These are phyloP conservation scores for Dreissena polymorpha DNA, from an alignment of 1,140 invertebrate genomes.

Conservation along the genomic window DNA sequence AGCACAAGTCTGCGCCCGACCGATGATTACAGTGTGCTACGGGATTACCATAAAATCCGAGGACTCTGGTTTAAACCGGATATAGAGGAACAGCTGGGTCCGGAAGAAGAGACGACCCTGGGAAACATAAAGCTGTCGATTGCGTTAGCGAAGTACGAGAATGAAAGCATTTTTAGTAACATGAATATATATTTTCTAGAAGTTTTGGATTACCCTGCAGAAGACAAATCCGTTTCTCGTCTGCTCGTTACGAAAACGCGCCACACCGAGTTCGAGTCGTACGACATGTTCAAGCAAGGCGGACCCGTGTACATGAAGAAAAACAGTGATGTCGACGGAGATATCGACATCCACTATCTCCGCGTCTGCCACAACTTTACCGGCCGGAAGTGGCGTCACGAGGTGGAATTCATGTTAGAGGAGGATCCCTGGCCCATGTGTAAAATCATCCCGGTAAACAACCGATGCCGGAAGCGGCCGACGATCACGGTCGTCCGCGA, in stretches of 20 bases:
- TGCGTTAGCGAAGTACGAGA: slow-evolving; percentile 51
- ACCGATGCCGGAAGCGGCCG: slow-evolving; percentile 51
- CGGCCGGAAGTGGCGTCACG: slow-evolving; percentile 60
- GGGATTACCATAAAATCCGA: slow-evolving; percentile 63
- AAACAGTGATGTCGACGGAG: slow-evolving; percentile 33
- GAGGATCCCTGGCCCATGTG: slow-evolving; percentile 66
- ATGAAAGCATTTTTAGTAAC: slow-evolving; percentile 61
- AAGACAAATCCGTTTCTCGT: slow-evolving; percentile 64
- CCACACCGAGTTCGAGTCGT: slow-evolving; percentile 58
- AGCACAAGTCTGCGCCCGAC: slow-evolving; percentile 61
- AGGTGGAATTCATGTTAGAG: slow-evolving; percentile 65
- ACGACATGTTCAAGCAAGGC: slow-evolving; percentile 62
- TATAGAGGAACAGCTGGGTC: slow-evolving; percentile 55
- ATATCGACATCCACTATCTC: slow-evolving; percentile 55
- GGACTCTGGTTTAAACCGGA: slow-evolving; percentile 66
- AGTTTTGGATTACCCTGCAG: slow-evolving; percentile 63
- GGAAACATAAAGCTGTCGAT: slow-evolving; percentile 65
- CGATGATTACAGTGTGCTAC: slow-evolving; percentile 61
- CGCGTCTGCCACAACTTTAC: slow-evolving; percentile 57
- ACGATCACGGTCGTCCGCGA: slow-evolving; percentile 40
- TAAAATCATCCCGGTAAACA: slow-evolving; percentile 58
- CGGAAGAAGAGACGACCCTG: slow-evolving; percentile 51
- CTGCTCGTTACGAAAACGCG: slow-evolving; percentile 58
- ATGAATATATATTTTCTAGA: slow-evolving; percentile 67
- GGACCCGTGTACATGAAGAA: slow-evolving; percentile 56